Evolutionary conservation across 2,797 vertebrate species (phyloP), one percentile per base, ranked within the genome.

Genomic region (Phaenicophaeus curvirostris): DNA sequence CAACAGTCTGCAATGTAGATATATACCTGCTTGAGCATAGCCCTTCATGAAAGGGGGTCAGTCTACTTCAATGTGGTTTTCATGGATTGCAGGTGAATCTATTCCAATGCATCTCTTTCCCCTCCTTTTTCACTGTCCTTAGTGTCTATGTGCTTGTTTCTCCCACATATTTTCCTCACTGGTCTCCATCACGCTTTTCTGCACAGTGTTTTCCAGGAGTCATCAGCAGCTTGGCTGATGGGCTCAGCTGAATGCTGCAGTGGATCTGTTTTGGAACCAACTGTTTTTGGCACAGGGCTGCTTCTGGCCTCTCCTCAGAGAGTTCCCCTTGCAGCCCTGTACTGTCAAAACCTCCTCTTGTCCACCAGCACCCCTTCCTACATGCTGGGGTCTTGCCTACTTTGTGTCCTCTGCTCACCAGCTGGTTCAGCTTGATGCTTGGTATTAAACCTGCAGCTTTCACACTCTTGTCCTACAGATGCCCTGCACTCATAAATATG

Each of bases 381-480:
- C 15, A 17, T 76, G 5, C 8, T 66, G 14, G 15, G 35, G 39
- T 58, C 37, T 55, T 87, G 25, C 0, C 6, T 6, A 7, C n/a
- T 58, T 66, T 15, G 9, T 2, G 3, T 53, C 33, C 4, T 3
- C 11, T 72, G 13, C 46, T 72, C 5, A 3, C 37, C 81, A 46
- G 4, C 41, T 68, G 5, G 44, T 78, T 31, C 14, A 75, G 54
- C 9, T 35, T 16, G 3, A 13, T 87, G 28, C 44, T 85, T 31
- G 16, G 8, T 53, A 5, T 87, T 41, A 79, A 80, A 87, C 4
- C 27, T 15, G 9, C 24, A 11, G 15, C 35, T 17, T n/a, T 81
- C 30, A 20, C 10, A 33, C 54, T 27, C 24, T 68, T 27, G 8
- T 76, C 0, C 0, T 9, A 14, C 23, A 63, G n/a, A 13, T 46